Base-by-base conservation (phyloP, 2,888 invertebrate genomes). In the Lydus trimaculatus region DNA sequence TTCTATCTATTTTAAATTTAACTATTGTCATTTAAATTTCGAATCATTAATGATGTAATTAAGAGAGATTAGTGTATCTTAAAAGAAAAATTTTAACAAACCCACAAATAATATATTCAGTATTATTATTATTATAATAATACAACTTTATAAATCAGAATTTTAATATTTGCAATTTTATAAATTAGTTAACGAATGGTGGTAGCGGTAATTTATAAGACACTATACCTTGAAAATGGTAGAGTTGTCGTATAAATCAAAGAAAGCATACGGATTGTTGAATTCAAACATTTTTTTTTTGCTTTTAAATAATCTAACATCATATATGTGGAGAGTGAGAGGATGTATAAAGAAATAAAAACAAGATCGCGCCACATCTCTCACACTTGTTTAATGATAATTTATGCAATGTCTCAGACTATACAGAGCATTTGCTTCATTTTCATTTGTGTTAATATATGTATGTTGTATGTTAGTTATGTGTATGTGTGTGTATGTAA, bases 271-370 rank as follows among this genome's bases (percentile, higher is more conserved):
- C 63, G 69, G 68, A 72, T 72, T 74, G 74, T 71, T 72, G 71
- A 70, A 68, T 70, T 71, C 72, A 71, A 1, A 11, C 2, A 3
- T 43, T 52, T 23, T 52, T 23, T 48, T 48, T 20, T 48, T 48
- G 2, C n/a, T 72, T 72, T 74, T 70, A 72, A 74, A 72, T 70
- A 71, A 74, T 74, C 70, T 72, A 70, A 72, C 72, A 74, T 66
- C 64, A 70, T 66, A 70, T 66, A 70, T 69, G 71, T 66, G 66
- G 67, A 64, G 68, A 17, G 17, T n/a, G 43, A 43, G 43, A 43
- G 1, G 17, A 56, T 15, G 56, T 6, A 17, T 17, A 7, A 17
- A 43, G 23, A 23, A 25, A 67, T 69, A 73, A 72, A 72, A 71
- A 62, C 68, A 71, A 72, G 62, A 63, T 70, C 67, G 72, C 65